Conservation (phyloP, 1,140 invertebrate species). For the Holotrichia oblita region DNA sequence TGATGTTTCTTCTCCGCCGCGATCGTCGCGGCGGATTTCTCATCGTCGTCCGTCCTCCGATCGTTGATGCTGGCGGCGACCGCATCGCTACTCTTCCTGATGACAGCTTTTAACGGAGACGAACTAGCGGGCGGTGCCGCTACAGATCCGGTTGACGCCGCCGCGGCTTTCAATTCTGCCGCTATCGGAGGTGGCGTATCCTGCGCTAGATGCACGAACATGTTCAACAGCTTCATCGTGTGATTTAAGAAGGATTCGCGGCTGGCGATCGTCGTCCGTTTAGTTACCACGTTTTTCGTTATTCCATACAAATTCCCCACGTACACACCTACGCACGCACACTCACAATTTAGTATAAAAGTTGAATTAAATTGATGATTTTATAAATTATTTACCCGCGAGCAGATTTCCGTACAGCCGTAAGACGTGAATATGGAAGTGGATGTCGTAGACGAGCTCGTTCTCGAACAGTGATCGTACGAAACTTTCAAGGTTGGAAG, state of each 20-base stretch:
- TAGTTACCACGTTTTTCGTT: background rate
- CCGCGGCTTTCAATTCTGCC: slow-evolving; percentile 65
- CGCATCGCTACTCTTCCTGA: slow-evolving; percentile 58
- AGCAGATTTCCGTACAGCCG: slow-evolving; percentile 70
- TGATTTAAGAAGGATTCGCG: slow-evolving; percentile 74
- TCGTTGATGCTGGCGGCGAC: slow-evolving; percentile 35
- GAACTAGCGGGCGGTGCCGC: slow-evolving; percentile 59
- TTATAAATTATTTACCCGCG: background rate
- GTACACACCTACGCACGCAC: background rate
- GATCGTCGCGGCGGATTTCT: slow-evolving; percentile 55
- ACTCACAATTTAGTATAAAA: too few relatives aligned
- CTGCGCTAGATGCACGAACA: slow-evolving; percentile 80
- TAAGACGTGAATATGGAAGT: slow-evolving; percentile 70
- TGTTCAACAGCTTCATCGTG: slow-evolving; percentile 75
- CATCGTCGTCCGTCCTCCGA: slow-evolving; percentile 47
- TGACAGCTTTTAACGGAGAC: slow-evolving; percentile 63
- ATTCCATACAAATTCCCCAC: background rate
- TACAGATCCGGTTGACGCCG: slow-evolving; percentile 63
- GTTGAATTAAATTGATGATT: background rate
- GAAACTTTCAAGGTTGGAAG: slow-evolving; percentile 48
- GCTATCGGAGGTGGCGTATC: slow-evolving; percentile 70
- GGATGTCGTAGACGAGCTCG: slow-evolving; percentile 67
- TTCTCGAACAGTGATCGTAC: background rate
- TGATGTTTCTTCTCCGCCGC: slow-evolving; percentile 53
- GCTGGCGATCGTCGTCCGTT: background rate